A percentile compares a stretch with the other conserved stretches of the same genome.
Conservation (phyloP, 2,888 invertebrate genomes). For the Punctoribates punctum region DNA sequence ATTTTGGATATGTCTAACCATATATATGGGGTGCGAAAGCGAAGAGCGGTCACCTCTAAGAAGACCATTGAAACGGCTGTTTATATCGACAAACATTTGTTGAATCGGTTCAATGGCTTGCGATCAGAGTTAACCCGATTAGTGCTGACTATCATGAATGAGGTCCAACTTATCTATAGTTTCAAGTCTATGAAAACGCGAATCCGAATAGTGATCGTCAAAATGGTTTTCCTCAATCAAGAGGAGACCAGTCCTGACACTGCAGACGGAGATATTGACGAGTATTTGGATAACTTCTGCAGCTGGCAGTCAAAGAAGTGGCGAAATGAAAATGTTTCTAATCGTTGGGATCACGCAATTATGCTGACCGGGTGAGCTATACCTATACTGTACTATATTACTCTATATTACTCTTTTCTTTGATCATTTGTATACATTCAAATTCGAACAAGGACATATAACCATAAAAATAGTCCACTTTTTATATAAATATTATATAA, state of each 20-base stretch:
- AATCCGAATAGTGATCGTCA: constrained; percentile 51
- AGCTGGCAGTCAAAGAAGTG: constrained; percentile 50
- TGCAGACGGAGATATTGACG: constrained; percentile 51
- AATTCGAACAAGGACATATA: neutral
- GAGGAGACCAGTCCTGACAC: constrained; percentile 46
- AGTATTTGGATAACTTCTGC: constrained; percentile 53
- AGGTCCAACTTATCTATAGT: constrained; percentile 51
- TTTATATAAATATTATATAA: constrained; percentile 25
- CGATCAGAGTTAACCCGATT: constrained; percentile 43
- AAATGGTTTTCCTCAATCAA: constrained; percentile 51
- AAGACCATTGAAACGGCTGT: constrained; percentile 51
- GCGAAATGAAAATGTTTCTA: constrained; percentile 45
- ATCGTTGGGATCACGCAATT: constrained; percentile 53
- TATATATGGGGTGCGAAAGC: neutral
- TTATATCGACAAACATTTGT: constrained; percentile 50
- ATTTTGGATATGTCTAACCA: neutral
- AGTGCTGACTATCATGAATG: constrained; percentile 47
- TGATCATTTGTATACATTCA: neutral
- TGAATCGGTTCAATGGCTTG: constrained; percentile 48
- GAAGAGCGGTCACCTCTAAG: constrained; percentile 8
- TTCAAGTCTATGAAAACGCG: constrained; percentile 50
- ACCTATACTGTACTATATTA: neutral
- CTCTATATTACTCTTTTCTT: neutral
- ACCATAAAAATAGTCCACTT: neutral
- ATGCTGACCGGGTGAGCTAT: constrained; percentile 51